These are phyloP conservation scores for Entomobrya multifasciata DNA, from an alignment of 2,888 invertebrate genomes.

Conservation along the genomic window DNA sequence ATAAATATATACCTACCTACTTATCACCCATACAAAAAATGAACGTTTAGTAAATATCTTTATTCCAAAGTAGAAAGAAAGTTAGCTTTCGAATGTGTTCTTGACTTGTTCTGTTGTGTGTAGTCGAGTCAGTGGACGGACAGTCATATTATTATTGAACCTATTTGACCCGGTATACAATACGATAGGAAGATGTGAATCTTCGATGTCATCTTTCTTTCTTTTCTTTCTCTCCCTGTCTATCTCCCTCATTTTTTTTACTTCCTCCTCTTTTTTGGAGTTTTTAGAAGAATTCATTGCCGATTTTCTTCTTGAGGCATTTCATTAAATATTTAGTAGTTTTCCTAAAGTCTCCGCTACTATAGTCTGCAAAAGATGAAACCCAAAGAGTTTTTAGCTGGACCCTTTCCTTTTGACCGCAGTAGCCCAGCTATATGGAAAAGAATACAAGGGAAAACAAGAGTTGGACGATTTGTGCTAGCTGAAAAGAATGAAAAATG, in stretches of 20 bases:
- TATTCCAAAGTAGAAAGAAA: not conserved
- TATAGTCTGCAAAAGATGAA: not conserved
- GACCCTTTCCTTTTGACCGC: not conserved
- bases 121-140: not conserved
- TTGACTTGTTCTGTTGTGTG: not conserved
- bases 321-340: constrained; percentile 65
- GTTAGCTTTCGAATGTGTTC: not conserved
- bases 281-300: constrained; percentile 44
- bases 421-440: too few species aligned
- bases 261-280: not conserved
- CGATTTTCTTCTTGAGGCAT: constrained; percentile 45
- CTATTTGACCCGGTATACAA: constrained; percentile 20
- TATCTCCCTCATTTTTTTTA: not conserved
- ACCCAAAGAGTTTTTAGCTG: not conserved
- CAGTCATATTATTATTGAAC: constrained; percentile 1
- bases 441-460: not conserved
- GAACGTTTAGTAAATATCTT: constrained; percentile 56
- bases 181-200: constrained; percentile 5
- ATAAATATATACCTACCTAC: not conserved
- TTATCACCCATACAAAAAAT: not conserved
- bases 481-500: constrained; percentile 20
- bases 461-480: not conserved
- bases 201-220: not conserved
- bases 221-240: not conserved
- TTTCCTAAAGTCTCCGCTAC: constrained; percentile 19